phyloP scores from a whole-genome alignment of 92 coral and sea anemone genomes.

The Bergia sp. region DNA sequence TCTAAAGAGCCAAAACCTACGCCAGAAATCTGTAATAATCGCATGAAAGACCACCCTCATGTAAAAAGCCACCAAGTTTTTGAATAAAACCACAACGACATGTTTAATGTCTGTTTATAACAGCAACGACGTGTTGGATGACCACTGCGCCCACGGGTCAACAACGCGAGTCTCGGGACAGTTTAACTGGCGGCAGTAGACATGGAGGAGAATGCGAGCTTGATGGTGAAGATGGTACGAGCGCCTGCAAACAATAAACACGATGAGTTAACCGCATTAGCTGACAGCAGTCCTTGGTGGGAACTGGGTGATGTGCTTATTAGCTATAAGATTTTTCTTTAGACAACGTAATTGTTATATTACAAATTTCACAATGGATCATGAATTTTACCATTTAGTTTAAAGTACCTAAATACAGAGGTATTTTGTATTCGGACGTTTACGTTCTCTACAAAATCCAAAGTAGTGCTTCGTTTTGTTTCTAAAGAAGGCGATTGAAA shows the following conservation, averaged over 20 bases:
- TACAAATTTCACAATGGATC: too few species aligned
- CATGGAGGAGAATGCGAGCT: slow-evolving; percentile 95
- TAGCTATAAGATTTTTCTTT: too few species aligned
- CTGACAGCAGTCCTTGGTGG: neutral
- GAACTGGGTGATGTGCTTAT: too few species aligned
- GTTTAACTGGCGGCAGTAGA: slow-evolving; percentile 69
- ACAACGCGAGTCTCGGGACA: neutral
- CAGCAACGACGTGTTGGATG: too few species aligned
- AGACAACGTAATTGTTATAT: too few species aligned
- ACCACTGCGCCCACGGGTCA: neutral
- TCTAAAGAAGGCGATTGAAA: too few species aligned
- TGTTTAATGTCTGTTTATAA: neutral
- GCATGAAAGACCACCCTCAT: neutral
- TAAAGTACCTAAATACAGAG: too few species aligned
- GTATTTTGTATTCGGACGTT: too few species aligned
- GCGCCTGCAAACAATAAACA: slow-evolving; percentile 68
- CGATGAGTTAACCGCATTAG: neutral
- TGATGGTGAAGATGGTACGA: slow-evolving; percentile 91
- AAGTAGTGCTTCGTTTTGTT: too few species aligned
- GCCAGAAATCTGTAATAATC: neutral
- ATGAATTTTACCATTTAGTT: too few species aligned
- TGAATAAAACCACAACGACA: neutral
- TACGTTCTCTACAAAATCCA: too few species aligned
- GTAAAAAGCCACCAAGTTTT: neutral
- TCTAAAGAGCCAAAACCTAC: neutral